These are phyloP conservation scores for Eleutherodactylus coqui DNA, from an alignment of 2,797 vertebrate genomes.

Conservation along the genomic window DNA sequence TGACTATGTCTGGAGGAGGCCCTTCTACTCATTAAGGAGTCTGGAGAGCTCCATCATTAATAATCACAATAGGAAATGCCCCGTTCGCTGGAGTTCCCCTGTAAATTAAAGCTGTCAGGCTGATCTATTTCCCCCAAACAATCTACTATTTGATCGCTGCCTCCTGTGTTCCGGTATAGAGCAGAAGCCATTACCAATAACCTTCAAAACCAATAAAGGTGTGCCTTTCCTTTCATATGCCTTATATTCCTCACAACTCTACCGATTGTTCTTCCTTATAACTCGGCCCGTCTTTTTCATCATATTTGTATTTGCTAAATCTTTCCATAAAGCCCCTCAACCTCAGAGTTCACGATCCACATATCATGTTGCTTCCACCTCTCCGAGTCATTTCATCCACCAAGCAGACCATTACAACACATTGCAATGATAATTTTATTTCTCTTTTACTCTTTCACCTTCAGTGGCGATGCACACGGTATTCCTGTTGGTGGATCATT, in stretches of 20 bases:
- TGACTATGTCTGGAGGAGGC: too few species aligned
- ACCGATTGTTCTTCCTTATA: neutral
- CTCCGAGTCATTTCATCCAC: neutral
- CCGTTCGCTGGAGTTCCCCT: neutral
- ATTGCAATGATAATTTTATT: neutral
- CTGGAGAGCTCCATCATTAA: too few species aligned
- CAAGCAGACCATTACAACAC: neutral
- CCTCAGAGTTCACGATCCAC: neutral
- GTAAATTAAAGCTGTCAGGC: neutral
- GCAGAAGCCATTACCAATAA: neutral
- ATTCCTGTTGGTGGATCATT: neutral
- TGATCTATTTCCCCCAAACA: neutral
- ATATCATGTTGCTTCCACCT: neutral
- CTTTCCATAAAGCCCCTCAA: neutral
- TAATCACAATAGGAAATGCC: neutral
- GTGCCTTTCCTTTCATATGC: neutral
- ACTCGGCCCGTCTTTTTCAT: neutral
- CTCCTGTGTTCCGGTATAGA: neutral
- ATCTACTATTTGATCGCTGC: neutral
- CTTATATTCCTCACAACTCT: neutral
- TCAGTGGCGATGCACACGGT: neutral
- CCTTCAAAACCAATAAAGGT: neutral
- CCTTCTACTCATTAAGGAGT: too few species aligned
- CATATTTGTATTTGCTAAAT: neutral
- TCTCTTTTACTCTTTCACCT: neutral